Evolutionary conservation across 92 coral and sea anemone species (phyloP), one percentile per base, ranked within the genome.

Genomic region (Muricea muricata): DNA sequence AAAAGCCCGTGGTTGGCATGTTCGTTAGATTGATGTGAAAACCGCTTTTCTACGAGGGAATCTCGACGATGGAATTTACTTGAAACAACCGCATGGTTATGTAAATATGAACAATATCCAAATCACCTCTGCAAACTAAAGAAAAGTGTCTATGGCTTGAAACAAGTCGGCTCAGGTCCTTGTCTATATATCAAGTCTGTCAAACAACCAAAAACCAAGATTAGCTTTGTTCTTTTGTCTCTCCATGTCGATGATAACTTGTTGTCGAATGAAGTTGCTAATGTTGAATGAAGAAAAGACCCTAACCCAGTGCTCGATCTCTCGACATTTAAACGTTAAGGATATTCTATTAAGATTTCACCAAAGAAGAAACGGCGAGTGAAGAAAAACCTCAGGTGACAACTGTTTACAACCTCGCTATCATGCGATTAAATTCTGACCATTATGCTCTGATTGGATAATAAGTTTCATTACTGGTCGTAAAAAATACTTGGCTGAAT

Each of bases 191-290:
- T 78, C 0, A 52, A 55, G 20, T 78, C 83, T 2, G 35, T 75
- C 3, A 46, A 46, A 26, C 39, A 25, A 7, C 9, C n/a, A 9
- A 26, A 31, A 47, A 66, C 65, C 12, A 46, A 75, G 66, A 75
- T 75, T 8, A 45, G 50, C 30, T 75, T 75, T 52, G 82, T 76
- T 6, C 50, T 30, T 7, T 21, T 76, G 8, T 24, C 60, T 10
- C 31, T 76, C n/a, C 14, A 76, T 76, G 82, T 76, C 8, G 82
- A 76, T 52, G 82, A 76, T 54, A 76, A 47, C 14, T 29, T 76
- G 13, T 30, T 76, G 28, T 76, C 82, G 2, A 76, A 76, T 23
- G 54, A 76, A 45, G 17, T 30, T 33, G 26, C 50, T 28, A n/a
- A 50, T 76, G 82, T 18, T 75, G 17, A 48, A 75, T 13, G 40